Conservation (phyloP, 2,113 vertebrate species). For the Ceyx margarethae region DNA sequence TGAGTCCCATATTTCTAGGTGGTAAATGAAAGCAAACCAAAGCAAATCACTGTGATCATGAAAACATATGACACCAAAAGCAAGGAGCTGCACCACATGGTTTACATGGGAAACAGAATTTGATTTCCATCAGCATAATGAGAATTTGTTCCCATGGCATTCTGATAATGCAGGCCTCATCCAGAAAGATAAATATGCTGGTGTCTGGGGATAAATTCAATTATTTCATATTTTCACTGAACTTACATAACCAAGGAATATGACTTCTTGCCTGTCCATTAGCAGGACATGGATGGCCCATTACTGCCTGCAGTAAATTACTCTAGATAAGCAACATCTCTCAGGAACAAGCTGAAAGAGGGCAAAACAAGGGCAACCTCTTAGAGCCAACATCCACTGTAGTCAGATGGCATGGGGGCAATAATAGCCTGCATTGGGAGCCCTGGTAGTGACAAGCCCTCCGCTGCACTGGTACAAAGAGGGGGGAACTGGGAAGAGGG, state of each 20-base stretch:
- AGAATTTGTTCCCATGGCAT: slow-evolving; percentile 39
- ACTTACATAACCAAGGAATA: neutral
- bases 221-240: slow-evolving; percentile 31
- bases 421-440: neutral
- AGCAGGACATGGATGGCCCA: neutral
- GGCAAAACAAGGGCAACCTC: neutral
- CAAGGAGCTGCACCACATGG: neutral
- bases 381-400: neutral
- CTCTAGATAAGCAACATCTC: neutral
- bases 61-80: slow-evolving; percentile 46
- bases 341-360: neutral
- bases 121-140: slow-evolving; percentile 35
- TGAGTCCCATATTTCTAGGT: slow-evolving; percentile 40
- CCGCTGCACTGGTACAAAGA: neutral
- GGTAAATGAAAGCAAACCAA: slow-evolving; percentile 51
- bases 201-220: slow-evolving; percentile 20
- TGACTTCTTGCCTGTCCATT: neutral
- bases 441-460: neutral
- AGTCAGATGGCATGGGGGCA: neutral
- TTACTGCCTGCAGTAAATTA: neutral
- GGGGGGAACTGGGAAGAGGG: neutral
- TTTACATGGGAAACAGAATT: slow-evolving; percentile 41
- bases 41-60: slow-evolving; percentile 52
- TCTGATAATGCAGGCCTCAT: neutral
- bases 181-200: slow-evolving; percentile 12